phyloP scores from a whole-genome alignment of 2,888 invertebrate species.

The Nemotelus nigrinus region DNA sequence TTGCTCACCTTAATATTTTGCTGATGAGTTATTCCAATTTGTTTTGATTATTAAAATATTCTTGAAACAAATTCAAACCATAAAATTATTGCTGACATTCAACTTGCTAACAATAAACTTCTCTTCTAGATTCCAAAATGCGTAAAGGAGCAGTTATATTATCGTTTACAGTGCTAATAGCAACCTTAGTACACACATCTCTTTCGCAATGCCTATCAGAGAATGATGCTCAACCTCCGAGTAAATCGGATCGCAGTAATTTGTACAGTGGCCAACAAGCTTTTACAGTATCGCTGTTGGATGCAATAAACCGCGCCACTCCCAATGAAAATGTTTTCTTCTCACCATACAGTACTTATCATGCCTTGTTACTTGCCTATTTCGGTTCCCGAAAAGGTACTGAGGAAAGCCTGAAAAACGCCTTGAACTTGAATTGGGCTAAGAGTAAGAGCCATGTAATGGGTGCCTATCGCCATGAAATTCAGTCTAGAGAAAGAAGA shows the following conservation, averaged over 20 bases:
- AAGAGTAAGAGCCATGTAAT: constrained; percentile 76
- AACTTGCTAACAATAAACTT: not conserved
- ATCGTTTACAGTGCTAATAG: not conserved
- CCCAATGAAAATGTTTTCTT: constrained; percentile 83
- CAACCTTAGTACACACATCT: constrained; percentile 1
- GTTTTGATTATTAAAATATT: too few relatives aligned
- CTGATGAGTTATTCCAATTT: too few relatives aligned
- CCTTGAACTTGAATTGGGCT: constrained; percentile 60
- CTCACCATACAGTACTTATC: constrained; percentile 87
- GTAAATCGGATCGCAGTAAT: constrained; percentile 50
- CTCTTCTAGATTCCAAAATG: constrained; percentile 23
- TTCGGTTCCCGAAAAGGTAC: constrained; percentile 80
- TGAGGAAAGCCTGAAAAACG: constrained; percentile 65
- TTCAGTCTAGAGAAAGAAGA: constrained; percentile 67
- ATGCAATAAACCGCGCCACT: constrained; percentile 72
- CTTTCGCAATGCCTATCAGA: constrained; percentile 44
- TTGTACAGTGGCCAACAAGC: constrained; percentile 72
- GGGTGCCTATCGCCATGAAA: constrained; percentile 79
- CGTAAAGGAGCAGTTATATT: constrained; percentile 5
- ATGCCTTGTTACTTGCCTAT: constrained; percentile 80
- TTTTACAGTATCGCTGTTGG: constrained; percentile 77
- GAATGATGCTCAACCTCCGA: constrained; percentile 35
- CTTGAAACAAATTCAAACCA: too few relatives aligned
- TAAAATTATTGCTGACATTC: too few relatives aligned
- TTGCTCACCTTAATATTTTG: too few relatives aligned